Base-by-base conservation (phyloP, 2,113 vertebrate species). In the Pao palembangensis region DNA sequence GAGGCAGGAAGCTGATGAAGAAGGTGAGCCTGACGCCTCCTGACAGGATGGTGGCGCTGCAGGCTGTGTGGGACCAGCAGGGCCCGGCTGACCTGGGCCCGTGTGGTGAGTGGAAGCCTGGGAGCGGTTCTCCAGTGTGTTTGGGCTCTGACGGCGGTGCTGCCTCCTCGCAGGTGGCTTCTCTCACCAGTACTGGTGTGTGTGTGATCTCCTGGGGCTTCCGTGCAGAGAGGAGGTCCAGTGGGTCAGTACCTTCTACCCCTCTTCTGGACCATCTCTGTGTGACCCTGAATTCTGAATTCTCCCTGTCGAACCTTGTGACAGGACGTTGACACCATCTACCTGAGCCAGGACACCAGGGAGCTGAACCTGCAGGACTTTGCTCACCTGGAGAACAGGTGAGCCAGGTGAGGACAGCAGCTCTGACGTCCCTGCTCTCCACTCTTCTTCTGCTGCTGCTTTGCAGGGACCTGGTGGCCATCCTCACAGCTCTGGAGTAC, bases 251-350 rank as follows among this genome's bases (percentile, higher is more conserved):
- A 20, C 44, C 17, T 6, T 4, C 12, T 8, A 15, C 2, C 7
- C 4, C 17, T 48, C 17, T 17, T 43, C 41, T 43, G 11, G 10
- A 43, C 10, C 41, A 13, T 17, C 14, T 15, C 44, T 15, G 44
- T 13, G 44, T 51, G 49, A 5, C 0, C 12, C 50, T 15, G 38
- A 5, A 2, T 18, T n/a, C 6, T 43, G n/a, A 10, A 2, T 10
- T 50, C 6, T 28, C 12, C 5, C 23, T 51, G 23, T 52, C 15
- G 1, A 13, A 12, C 8, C 13, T 4, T 52, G 14, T n/a, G 18
- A 10, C 78, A 99, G 96, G 96, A 99, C 16, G 96, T 99, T 23
- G 96, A 99, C 88, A 98, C 96, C 0, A 99, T 99, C 88, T 99
- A 99, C 78, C 89, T 96, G 70, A 97, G 93, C 2, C 96, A 99